Evolutionary conservation across 2,113 vertebrate species (phyloP).

Genomic region (Pollachius pollachius): DNA sequence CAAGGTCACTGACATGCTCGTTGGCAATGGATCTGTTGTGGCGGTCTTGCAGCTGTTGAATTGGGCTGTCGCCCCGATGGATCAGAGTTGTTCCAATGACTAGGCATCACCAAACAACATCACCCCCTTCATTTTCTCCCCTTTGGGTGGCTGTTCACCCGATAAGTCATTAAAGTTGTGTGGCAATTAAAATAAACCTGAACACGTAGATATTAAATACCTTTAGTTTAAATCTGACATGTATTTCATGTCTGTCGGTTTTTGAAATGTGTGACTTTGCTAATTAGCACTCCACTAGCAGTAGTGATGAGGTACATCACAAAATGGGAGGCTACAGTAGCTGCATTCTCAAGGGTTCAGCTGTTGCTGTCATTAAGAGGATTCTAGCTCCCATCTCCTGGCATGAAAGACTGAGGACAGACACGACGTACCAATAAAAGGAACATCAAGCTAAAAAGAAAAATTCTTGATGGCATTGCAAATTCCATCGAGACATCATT

Average conservation of each 20-base stretch:
- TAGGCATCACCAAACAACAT: constrained; percentile 32
- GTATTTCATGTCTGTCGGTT: not conserved
- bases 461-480: not conserved
- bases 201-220: not conserved
- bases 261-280: constrained; percentile 11
- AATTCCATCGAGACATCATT: not conserved
- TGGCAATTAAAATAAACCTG: not conserved
- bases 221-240: not conserved
- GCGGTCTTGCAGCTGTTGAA: constrained; percentile 45
- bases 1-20: constrained; percentile 1
- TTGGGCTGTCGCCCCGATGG: constrained; percentile 22
- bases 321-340: constrained; percentile 35
- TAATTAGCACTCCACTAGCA: constrained; percentile 17
- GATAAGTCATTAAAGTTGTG: too few species aligned
- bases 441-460: constrained; percentile 11
- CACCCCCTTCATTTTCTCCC: not conserved
- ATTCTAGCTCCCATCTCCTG: constrained; percentile 22
- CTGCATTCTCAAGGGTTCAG: constrained; percentile 65
- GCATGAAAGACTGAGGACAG: constrained; percentile 19
- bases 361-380: constrained; percentile 79
- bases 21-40: constrained; percentile 45
- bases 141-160: too few species aligned
- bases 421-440: constrained; percentile 23
- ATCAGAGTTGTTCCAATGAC: constrained; percentile 55
- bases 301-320: constrained; percentile 36